Evolutionary conservation across 2,797 vertebrate genomes (phyloP), one percentile per base, ranked within the genome.

Genomic region (Gadopsis bispinosus): DNA sequence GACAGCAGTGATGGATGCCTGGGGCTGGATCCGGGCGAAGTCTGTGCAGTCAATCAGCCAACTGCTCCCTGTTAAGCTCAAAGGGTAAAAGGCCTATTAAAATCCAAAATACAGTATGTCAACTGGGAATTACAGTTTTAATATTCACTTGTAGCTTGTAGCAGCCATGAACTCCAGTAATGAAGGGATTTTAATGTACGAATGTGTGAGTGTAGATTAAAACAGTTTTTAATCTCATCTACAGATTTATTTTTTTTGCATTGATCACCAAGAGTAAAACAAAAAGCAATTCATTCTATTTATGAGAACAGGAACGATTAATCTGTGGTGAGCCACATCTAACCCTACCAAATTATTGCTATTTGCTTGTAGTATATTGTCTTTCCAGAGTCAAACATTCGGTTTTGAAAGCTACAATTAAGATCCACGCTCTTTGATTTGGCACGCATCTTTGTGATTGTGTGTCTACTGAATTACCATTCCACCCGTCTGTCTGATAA

Each of bases 51-150:
- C 79, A 83, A 68, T 88, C 85, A 84, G 65, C n/a, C 50, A 59
- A 47, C 73, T 60, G 59, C 67, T 86, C 61, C 84, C 61, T 77
- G 70, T 83, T 75, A 83, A 64, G 70, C 71, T 90, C 73, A 87
- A 83, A 87, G 80, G 41, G 51, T 78, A 67, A 87, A 84, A 83
- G 56, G 77, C 70, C 80, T 67, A 75, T 89, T 87, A 71, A 74
- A 81, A 69, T 77, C 72, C 61, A 37, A 84, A 85, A 81, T 81
- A 26, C 26, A 26, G 26, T 26, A 82, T 47, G 13, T 48, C 67
- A 45, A 0, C 72, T 35, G 75, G 70, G 79, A 87, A 73, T 86
- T 82, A 47, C 50, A 75, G 53, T 74, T 68, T 68, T 68, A 54
- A 77, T 70, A 74, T 51, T 65, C 60, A 82, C 66, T 69, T 73